These are phyloP conservation scores for Lordiphosa mommai DNA, from an alignment of 1,140 invertebrate genomes.

Conservation along the genomic window DNA sequence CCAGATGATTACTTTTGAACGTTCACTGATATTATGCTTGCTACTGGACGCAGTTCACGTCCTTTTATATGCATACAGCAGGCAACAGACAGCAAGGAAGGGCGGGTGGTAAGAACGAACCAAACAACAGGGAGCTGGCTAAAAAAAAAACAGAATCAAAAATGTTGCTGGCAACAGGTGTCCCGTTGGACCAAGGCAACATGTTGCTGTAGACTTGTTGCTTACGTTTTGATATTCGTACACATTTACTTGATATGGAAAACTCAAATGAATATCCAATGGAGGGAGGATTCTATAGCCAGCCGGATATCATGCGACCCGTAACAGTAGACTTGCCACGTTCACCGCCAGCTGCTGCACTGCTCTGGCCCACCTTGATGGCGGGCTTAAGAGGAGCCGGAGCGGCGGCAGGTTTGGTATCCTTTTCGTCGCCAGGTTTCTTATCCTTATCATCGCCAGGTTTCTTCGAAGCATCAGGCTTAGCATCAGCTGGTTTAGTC, in stretches of 20 bases:
- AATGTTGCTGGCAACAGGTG: conserved; percentile 47
- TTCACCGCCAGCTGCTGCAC: conserved; percentile 74
- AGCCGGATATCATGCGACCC: conserved; percentile 78
- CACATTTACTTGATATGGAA: not conserved
- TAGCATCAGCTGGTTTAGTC: conserved; percentile 32
- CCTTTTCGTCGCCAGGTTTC: conserved; percentile 43
- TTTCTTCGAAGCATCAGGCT: conserved; percentile 44
- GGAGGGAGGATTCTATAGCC: conserved; percentile 40
- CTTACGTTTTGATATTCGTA: conserved; percentile 15
- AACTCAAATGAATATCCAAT: not conserved
- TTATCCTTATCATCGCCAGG: conserved; percentile 48
- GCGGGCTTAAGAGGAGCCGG: conserved; percentile 57
- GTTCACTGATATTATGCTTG: conserved; percentile 48
- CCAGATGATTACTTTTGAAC: conserved; percentile 37
- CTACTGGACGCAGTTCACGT: conserved; percentile 25
- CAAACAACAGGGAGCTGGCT: conserved; percentile 20
- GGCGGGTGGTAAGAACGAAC: conserved; percentile 1
- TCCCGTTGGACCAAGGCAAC: conserved; percentile 17
- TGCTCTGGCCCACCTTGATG: conserved; percentile 75
- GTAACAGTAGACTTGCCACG: conserved; percentile 76
- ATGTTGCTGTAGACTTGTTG: conserved; percentile 14
- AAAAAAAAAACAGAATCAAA: conserved; percentile 11
- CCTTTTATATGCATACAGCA: conserved; percentile 64
- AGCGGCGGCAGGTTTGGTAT: conserved; percentile 48
- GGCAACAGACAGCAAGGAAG: conserved; percentile 18